Evolutionary conservation across 2,113 vertebrate genomes (phyloP), one percentile per base, ranked within the genome.

Genomic region (Percina caprodes): DNA sequence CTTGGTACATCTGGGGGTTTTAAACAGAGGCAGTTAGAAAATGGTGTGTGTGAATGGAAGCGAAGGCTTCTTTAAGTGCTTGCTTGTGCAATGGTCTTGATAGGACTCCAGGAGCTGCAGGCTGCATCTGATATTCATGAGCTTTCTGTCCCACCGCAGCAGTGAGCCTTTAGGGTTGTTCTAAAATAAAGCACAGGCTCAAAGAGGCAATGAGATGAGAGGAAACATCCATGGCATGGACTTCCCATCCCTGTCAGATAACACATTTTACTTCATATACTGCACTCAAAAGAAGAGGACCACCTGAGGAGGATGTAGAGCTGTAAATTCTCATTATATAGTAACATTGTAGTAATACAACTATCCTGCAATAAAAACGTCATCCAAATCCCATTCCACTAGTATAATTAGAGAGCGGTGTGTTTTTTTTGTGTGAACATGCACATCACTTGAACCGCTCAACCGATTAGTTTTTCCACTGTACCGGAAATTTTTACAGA

Each of bases 51-150:
- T 55, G 46, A 48, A 63, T n/a, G 46, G 16, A 59, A 72, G 16
- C 68, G 35, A 10, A 62, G 30, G 45, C 55, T 69, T 83, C 45
- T 79, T 49, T 45, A 77, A 49, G 62, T 63, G 60, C 35, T 35
- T 52, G 84, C 49, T 68, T 46, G 58, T 69, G 59, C n/a, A 6
- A 75, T 52, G 26, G 61, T 58, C 52, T 49, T 82, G 54, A 74
- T 70, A 77, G 73, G 76, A 82, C 73, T 81, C 8, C 12, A 42
- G 58, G 54, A 78, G 63, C 82, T 79, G 60, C 35, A 60, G 85
- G 82, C 82, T 74, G 52, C 77, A 83, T 85, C 82, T 79, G 82
- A 62, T 89, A 87, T 85, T 85, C 82, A 84, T 83, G 80, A 49
- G 11, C 42, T 78, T 45, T 80, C 49, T 86, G 82, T 84, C 58